Evolutionary conservation across 2,888 invertebrate species (phyloP).

Genomic region (Belgica antarctica): DNA sequence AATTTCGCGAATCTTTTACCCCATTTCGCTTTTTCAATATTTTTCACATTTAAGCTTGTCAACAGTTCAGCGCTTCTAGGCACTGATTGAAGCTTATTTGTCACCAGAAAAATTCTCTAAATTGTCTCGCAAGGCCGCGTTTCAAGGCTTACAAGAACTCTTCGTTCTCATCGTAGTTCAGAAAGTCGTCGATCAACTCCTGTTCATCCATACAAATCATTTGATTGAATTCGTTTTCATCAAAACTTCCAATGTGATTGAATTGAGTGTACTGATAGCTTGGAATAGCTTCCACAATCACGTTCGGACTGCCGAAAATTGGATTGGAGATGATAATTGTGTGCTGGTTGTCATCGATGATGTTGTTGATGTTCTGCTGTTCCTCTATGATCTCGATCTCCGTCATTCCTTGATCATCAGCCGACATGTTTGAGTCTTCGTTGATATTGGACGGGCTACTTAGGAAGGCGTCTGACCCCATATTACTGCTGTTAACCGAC

Average conservation of each 20-base stretch:
- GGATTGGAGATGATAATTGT: conserved; percentile 36
- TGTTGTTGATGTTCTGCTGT: conserved; percentile 42
- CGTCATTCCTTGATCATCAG: conserved; percentile 9
- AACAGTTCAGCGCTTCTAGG: too few relatives aligned
- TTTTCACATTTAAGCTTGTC: too few relatives aligned
- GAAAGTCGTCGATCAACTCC: conserved; percentile 41
- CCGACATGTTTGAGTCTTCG: conserved; percentile 36
- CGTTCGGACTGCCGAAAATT: conserved; percentile 28
- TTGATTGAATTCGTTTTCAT: conserved; percentile 41
- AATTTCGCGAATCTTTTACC: too few relatives aligned
- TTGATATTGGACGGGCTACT: conserved; percentile 35
- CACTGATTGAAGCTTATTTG: too few relatives aligned
- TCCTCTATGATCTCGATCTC: conserved; percentile 39
- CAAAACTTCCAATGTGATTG: conserved; percentile 30
- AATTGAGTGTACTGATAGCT: conserved; percentile 37
- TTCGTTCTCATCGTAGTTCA: conserved; percentile 11
- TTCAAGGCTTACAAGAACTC: conserved; percentile 32
- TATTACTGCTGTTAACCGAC: conserved; percentile 28
- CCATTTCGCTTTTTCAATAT: too few relatives aligned
- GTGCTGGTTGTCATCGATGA: conserved; percentile 34
- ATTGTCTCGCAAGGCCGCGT: not conserved
- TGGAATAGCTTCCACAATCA: conserved; percentile 42
- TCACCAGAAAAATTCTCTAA: not conserved
- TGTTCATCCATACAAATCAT: conserved; percentile 41
- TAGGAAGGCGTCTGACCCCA: conserved; percentile 3